Conservation (phyloP, 2,888 invertebrate species). For the Aleiodes testaceus region DNA sequence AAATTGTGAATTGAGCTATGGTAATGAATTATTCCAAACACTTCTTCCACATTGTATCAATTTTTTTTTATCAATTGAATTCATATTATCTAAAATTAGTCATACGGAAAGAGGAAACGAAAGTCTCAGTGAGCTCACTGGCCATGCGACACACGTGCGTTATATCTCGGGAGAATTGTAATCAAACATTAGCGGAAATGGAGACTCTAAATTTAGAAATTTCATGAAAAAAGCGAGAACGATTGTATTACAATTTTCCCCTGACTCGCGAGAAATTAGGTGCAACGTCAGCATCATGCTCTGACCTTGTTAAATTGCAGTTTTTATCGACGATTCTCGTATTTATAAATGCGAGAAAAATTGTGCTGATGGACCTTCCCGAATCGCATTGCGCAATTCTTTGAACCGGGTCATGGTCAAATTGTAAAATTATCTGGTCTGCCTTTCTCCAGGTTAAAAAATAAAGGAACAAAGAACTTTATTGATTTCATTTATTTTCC, state of each 20-base stretch:
- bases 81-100: constrained; percentile 55
- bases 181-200: constrained; percentile 14
- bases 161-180: constrained; percentile 5
- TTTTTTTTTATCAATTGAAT: not conserved
- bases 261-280: not conserved
- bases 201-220: not conserved
- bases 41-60: no score
- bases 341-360: not conserved
- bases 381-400: constrained; percentile 4
- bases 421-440: constrained; percentile 58
- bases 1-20: no score
- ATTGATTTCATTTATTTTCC: not conserved
- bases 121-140: constrained; percentile 42
- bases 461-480: not conserved
- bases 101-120: constrained; percentile 59
- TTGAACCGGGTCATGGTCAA: constrained; percentile 67
- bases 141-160: constrained; percentile 17
- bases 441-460: constrained; percentile 56
- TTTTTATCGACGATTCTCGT: not conserved
- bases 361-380: not conserved
- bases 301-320: not conserved
- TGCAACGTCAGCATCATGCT: not conserved
- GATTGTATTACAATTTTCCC: not conserved
- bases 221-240: not conserved
- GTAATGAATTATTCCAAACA: not conserved